Evolutionary conservation across 2,888 invertebrate genomes (phyloP), one percentile per base, ranked within the genome.

Genomic region (Erynnis tages): DNA sequence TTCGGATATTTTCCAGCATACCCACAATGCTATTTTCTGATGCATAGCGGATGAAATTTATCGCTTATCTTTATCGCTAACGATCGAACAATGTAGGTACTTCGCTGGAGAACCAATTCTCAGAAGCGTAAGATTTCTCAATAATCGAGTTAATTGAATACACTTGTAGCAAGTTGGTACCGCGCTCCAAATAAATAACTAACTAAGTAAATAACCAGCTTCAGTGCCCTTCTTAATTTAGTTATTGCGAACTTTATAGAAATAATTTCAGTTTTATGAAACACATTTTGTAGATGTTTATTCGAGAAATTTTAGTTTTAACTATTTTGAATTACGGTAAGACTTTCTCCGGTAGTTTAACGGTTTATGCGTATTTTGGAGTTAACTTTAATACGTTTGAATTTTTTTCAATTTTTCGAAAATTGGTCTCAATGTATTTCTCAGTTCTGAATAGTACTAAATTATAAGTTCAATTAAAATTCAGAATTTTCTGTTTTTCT

Each of bases 71-170:
- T 16, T 16, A 16, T 32, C 14, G 14, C 32, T 8, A 2, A 5
- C 10, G 16, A n/a, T 17, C n/a, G 7, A 19, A 35, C 35, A 19
- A 7, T 16, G 8, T 8, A 32, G 32, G 7, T 1, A 35, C n/a
- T n/a, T n/a, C n/a, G n/a, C n/a, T n/a, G 14, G 11, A 13, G 7
- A 10, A 27, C n/a, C 29, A 30, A 30, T 30, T 38, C 27, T 19
- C 13, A 30, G 19, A 27, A 48, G 38, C 38, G 48, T 48, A 38
- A 40, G 38, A 48, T 48, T 48, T 38, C 46, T 46, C 48, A 38
- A 48, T 48, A 40, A 48, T 48, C 38, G 30, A 48, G 38, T 38
- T 48, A 40, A 48, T 40, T 38, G 38, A 48, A 48, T 38, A 48
- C 48, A 40, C 38, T 40, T 40, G 48, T 40, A 38, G 13, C 21